Percentiles rank a stretch among this genome's conserved stretches.
Conservation (phyloP, 2,797 vertebrate species). For the Sciaenops ocellatus region DNA sequence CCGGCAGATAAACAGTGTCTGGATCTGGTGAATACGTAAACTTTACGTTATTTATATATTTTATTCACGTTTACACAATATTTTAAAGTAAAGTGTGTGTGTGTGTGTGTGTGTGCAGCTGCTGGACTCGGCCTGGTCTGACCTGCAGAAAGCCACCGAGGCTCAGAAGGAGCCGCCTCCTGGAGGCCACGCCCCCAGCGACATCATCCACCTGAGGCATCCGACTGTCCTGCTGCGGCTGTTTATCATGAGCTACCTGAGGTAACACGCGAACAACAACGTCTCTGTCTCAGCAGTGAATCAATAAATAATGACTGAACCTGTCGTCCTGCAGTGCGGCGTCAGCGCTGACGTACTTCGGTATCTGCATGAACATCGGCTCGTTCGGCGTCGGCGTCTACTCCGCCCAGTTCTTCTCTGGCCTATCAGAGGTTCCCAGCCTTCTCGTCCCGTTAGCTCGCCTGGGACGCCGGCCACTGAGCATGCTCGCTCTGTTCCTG, state of each 20-base stretch:
- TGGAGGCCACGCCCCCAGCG: slow-evolving; percentile 31
- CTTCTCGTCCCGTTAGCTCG: slow-evolving; percentile 78
- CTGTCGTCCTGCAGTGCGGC: slow-evolving; percentile 60
- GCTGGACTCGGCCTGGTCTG: slow-evolving; percentile 53
- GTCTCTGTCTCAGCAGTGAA: no score
- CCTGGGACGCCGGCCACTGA: slow-evolving; percentile 77
- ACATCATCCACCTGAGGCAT: slow-evolving; percentile 70
- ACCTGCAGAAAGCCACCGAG: slow-evolving; percentile 50
- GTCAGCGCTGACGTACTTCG: slow-evolving; percentile 80
- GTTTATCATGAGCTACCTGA: slow-evolving; percentile 82
- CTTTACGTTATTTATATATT: no score
- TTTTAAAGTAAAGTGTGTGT: no score
- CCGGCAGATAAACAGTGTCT: slow-evolving; percentile 70
- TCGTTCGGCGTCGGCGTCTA: slow-evolving; percentile 81
- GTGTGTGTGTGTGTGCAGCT: slow-evolving; percentile 48
- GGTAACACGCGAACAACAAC: slow-evolving; percentile 50
- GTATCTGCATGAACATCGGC: slow-evolving; percentile 85
- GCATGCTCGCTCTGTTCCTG: slow-evolving; percentile 78
- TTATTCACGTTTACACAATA: no score
- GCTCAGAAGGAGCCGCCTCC: slow-evolving; percentile 5
- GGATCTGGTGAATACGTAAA: slow-evolving; percentile 65
- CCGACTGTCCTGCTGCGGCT: slow-evolving; percentile 77
- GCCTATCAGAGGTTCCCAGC: slow-evolving; percentile 81
- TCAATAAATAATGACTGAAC: background rate
- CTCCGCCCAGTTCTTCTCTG: slow-evolving; percentile 85